phyloP scores from a whole-genome alignment of 2,888 invertebrate genomes.

The Drosophila acutilabella region DNA sequence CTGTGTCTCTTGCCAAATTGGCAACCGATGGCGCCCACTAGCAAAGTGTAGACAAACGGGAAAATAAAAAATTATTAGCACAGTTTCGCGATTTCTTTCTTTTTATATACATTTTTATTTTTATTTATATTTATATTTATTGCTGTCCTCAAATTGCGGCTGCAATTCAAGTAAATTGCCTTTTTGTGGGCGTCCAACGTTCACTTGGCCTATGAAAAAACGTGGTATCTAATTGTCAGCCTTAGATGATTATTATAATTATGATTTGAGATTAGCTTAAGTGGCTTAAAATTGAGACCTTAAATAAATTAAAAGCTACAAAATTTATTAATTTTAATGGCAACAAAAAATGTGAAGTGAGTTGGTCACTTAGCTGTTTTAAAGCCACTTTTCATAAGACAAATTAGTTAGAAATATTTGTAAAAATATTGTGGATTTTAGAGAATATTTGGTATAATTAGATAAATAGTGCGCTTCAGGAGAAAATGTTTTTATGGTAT shows the following conservation, averaged over 20 bases:
- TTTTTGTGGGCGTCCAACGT: slow-evolving; percentile 7
- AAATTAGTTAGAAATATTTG: too few species aligned
- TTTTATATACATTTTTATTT: slow-evolving; percentile 7
- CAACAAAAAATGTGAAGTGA: too few species aligned
- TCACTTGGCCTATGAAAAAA: slow-evolving; percentile 7
- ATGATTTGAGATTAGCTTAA: slow-evolving; percentile 1
- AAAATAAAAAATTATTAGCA: slow-evolving; percentile 53
- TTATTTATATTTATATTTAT: slow-evolving; percentile 30
- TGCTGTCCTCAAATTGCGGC: slow-evolving; percentile 19
- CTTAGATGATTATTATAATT: slow-evolving; percentile 11
- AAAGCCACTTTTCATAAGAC: too few species aligned
- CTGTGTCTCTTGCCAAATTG: slow-evolving; percentile 52
- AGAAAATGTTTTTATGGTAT: too few species aligned
- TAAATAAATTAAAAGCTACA: neutral
- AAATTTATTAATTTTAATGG: too few species aligned
- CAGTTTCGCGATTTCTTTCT: slow-evolving; percentile 34
- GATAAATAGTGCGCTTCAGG: too few species aligned
- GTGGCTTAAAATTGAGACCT: neutral
- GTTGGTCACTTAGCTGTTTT: too few species aligned
- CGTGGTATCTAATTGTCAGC: neutral
- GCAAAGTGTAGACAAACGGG: slow-evolving; percentile 5
- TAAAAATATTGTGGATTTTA: too few species aligned
- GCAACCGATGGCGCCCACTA: slow-evolving; percentile 44
- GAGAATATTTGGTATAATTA: too few species aligned
- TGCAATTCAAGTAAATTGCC: slow-evolving; percentile 1